Base-by-base conservation (phyloP, 2,888 invertebrate species). In the Pristionchus entomophagus region DNA sequence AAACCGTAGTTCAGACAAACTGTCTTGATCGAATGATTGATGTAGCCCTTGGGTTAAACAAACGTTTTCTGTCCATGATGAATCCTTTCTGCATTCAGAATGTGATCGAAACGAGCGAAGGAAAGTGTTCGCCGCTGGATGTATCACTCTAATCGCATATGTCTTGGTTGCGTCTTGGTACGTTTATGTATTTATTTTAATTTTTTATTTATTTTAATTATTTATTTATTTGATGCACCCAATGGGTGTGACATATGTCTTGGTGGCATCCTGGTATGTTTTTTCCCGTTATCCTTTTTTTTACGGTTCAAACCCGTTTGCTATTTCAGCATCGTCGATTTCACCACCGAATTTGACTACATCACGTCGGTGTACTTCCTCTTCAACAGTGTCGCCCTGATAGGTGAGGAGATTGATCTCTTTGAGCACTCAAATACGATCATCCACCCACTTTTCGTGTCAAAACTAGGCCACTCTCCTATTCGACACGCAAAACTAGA, bases 331-430 rank as follows among this genome's bases (percentile, higher is more conserved):
- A 41, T 85, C 12, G 77, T 85, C 14, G 10, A 29, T n/a, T 26
- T 87, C 29, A 89, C 88, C 77, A 87, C 89, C 8, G 89, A 90
- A 77, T 91, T 90, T 87, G 90, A 91, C 86, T 91, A 87, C 85
- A 91, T 91, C 86, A 91, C 90, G 5, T 86, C 91, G 22, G 91
- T 92, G 65, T 92, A 92, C 86, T 92, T 92, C 80, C 86, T 90
- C 10, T 92, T 92, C 89, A 91, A 88, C 86, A 89, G 89, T 86
- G 91, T 92, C 29, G 92, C 92, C 4, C 82, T 92, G 32, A 91
- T 92, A 19, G 91, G 91, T 91, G 32, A 82, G 87, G 59, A 65
- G 5, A 14, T 17, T 10, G 10, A 10, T 10, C 14, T 45, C 45
- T 6, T 45, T 45, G 8, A 19, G 77, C 51, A 17, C 8, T 45